These are phyloP conservation scores for Caenorhabditis uteleia DNA, from an alignment of 2,888 invertebrate genomes.

Conservation along the genomic window DNA sequence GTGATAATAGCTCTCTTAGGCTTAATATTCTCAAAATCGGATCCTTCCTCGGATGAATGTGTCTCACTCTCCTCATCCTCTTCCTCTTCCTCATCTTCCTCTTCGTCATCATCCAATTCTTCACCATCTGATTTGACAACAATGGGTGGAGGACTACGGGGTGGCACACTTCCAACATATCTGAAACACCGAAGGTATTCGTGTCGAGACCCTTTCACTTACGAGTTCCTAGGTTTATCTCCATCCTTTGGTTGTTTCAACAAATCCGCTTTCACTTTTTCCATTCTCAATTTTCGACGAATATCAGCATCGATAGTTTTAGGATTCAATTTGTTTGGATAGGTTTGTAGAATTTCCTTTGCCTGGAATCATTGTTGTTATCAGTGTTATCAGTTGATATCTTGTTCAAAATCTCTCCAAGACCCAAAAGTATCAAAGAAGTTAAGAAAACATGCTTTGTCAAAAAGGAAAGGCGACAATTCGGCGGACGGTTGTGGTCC, in stretches of 20 bases:
- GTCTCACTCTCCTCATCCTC: slow-evolving; percentile 30
- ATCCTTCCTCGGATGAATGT: slow-evolving; percentile 39
- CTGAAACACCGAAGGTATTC: slow-evolving; percentile 23
- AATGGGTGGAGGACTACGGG: slow-evolving; percentile 56
- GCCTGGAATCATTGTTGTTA: slow-evolving; percentile 13
- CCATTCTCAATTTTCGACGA: slow-evolving; percentile 31
- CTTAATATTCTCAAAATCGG: slow-evolving; percentile 39
- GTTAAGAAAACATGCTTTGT: slow-evolving; percentile 53
- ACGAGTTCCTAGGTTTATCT: slow-evolving; percentile 32
- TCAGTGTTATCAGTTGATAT: slow-evolving; percentile 2
- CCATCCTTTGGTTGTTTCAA: slow-evolving; percentile 37
- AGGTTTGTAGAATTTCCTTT: slow-evolving; percentile 34
- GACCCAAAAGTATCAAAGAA: neutral
- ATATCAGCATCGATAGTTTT: slow-evolving; percentile 26
- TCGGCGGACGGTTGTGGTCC: slow-evolving; percentile 67
- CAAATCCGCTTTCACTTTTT: slow-evolving; percentile 37
- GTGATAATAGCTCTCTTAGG: slow-evolving; percentile 38
- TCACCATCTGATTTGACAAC: slow-evolving; percentile 48
- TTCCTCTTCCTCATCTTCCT: slow-evolving; percentile 45
- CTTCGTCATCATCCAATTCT: slow-evolving; percentile 58
- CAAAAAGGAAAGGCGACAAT: slow-evolving; percentile 65
- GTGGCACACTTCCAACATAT: slow-evolving; percentile 56
- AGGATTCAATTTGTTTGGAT: slow-evolving; percentile 32
- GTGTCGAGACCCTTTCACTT: neutral
- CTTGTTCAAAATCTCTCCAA: slow-evolving; percentile 4